Evolutionary conservation across 2,888 invertebrate species (phyloP).

Genomic region (Orthonevra nobilis): DNA sequence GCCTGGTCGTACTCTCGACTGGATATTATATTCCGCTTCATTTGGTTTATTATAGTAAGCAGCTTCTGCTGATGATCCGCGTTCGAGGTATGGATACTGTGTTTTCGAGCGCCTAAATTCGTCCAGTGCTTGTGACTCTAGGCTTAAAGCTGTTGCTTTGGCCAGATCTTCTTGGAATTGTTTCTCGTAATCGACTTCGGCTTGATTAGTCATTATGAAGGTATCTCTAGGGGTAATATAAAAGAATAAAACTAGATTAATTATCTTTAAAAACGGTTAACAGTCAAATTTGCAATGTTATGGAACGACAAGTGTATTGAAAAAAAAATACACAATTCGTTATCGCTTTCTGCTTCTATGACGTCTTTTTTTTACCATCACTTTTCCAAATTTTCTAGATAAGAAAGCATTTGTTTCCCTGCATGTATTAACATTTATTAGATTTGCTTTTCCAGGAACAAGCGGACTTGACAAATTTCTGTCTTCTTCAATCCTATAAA

Average conservation of each 20-base stretch:
- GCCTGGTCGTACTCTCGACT: constrained; percentile 82
- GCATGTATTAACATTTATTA: background rate
- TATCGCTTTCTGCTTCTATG: no score
- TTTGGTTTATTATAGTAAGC: constrained; percentile 25
- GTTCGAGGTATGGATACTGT: constrained; percentile 44
- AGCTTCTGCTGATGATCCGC: constrained; percentile 27
- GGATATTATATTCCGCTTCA: constrained; percentile 28
- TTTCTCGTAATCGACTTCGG: constrained; percentile 86
- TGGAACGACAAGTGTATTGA: no score
- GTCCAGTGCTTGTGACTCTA: constrained; percentile 92
- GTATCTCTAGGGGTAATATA: constrained; percentile 9
- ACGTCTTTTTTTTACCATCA: no score
- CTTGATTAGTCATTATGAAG: constrained; percentile 77
- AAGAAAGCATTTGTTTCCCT: background rate
- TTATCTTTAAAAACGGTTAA: background rate
- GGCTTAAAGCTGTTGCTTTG: constrained; percentile 91
- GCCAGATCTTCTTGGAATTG: constrained; percentile 93
- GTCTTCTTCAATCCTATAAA: constrained; percentile 12
- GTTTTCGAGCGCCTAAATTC: constrained; percentile 87
- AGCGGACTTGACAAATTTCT: background rate
- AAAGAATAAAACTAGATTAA: constrained; percentile 13
- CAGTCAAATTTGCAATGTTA: no score
- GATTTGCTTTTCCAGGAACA: background rate
- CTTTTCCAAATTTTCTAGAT: background rate
- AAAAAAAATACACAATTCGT: no score